These are phyloP conservation scores for Acyrthosiphon pisum DNA, from an alignment of 1,140 invertebrate species.

Conservation along the genomic window DNA sequence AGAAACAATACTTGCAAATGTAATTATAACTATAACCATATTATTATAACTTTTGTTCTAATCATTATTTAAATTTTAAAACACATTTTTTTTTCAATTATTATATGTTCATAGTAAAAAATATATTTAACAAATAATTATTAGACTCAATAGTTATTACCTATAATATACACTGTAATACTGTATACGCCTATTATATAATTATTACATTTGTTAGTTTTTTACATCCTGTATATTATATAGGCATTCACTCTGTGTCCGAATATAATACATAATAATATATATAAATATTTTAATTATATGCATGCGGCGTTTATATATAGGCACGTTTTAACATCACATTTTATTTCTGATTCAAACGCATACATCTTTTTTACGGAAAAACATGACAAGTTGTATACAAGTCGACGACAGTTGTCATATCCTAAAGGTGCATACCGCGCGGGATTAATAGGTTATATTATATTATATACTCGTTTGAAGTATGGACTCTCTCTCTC, in stretches of 20 bases:
- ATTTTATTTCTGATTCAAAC: slow-evolving; percentile 2
- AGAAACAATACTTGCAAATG: background rate
- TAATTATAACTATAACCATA: background rate
- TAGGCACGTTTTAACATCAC: background rate
- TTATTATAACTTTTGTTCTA: background rate
- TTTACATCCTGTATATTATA: background rate
- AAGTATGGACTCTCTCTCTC: background rate
- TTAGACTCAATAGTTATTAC: background rate
- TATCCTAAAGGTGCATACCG: background rate
- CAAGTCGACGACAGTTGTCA: background rate
- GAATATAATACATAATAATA: background rate
- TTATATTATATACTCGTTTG: background rate
- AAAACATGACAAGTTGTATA: background rate
- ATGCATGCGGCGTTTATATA: background rate
- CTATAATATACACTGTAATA: background rate
- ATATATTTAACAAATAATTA: background rate
- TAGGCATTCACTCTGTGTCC: background rate
- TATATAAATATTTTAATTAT: slow-evolving; percentile 14
- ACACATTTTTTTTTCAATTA: background rate
- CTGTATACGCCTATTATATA: background rate
- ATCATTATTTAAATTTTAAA: background rate
- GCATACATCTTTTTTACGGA: background rate
- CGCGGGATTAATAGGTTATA: background rate
- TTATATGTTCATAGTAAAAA: background rate
- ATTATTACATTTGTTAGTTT: background rate